A percentile compares a stretch with the other conserved stretches of the same genome.
Evolutionary conservation across 2,888 invertebrate genomes (phyloP).

Genomic region (Netelia melanura): DNA sequence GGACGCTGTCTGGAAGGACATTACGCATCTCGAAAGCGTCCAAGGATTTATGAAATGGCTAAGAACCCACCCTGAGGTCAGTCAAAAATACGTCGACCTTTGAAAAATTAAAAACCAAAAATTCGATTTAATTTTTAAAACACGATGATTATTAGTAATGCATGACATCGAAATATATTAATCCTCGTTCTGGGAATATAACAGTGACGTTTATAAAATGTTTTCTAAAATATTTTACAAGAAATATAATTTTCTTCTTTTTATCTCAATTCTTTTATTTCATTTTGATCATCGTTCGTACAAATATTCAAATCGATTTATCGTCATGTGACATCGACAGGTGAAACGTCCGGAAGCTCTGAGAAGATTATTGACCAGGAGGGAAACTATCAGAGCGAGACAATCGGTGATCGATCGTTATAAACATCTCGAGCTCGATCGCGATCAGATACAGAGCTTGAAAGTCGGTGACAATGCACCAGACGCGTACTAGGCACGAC

Average conservation of each 20-base stretch:
- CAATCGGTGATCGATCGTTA: constrained; percentile 66
- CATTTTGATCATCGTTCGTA: not conserved
- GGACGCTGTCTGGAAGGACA: constrained; percentile 88
- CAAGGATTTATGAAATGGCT: constrained; percentile 78
- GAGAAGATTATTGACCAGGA: constrained; percentile 50
- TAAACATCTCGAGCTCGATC: constrained; percentile 68
- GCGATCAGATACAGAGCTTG: constrained; percentile 70
- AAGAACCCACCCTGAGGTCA: constrained; percentile 72
- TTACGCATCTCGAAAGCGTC: constrained; percentile 86
- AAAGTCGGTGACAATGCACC: constrained; percentile 66
- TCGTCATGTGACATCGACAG: constrained; percentile 40
- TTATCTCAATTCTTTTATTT: not conserved
- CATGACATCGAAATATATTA: not conserved
- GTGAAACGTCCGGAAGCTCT: constrained; percentile 63
- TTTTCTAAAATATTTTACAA: not conserved
- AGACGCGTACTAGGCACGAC: constrained; percentile 13
- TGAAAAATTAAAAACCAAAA: not conserved
- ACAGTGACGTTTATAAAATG: not conserved
- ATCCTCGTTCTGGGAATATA: not conserved
- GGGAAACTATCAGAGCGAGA: constrained; percentile 48
- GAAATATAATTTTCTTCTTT: not conserved
- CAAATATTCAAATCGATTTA: not conserved
- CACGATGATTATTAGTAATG: not conserved
- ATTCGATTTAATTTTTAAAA: not conserved
- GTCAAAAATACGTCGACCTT: constrained; percentile 2